Evolutionary conservation across 2,797 vertebrate species (phyloP).

Genomic region (Myotis daubentonii): DNA sequence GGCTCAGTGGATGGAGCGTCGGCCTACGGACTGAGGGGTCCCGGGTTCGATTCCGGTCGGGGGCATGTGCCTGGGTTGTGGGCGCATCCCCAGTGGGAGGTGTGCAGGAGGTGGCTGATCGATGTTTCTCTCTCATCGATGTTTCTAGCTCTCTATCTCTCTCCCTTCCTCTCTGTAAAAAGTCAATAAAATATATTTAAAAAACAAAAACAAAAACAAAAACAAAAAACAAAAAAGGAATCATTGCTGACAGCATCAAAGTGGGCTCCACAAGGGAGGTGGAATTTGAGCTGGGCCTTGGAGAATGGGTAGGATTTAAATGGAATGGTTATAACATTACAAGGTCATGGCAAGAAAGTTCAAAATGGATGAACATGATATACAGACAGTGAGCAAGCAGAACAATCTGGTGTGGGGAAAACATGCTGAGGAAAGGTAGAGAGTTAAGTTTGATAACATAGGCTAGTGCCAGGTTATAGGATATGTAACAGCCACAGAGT

Average conservation of each 20-base stretch:
- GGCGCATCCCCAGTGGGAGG: no score
- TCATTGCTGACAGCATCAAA: background rate
- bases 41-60: no score
- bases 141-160: no score
- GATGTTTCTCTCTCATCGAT: no score
- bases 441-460: background rate
- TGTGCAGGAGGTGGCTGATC: no score
- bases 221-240: conserved; percentile 8
- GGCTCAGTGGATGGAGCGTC: no score
- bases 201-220: no score
- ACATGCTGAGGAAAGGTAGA: background rate
- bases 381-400: background rate
- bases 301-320: conserved; percentile 5
- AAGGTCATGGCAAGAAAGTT: conserved; percentile 7
- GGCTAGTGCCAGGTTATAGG: background rate
- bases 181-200: no score
- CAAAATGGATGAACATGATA: background rate
- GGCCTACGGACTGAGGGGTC: no score
- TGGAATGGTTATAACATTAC: background rate
- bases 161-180: no score
- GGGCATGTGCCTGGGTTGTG: no score
- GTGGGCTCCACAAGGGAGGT: background rate
- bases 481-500: background rate
- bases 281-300: background rate
- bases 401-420: background rate